Evolutionary conservation across 2,888 invertebrate species (phyloP).

Genomic region (Micropterix aruncella): DNA sequence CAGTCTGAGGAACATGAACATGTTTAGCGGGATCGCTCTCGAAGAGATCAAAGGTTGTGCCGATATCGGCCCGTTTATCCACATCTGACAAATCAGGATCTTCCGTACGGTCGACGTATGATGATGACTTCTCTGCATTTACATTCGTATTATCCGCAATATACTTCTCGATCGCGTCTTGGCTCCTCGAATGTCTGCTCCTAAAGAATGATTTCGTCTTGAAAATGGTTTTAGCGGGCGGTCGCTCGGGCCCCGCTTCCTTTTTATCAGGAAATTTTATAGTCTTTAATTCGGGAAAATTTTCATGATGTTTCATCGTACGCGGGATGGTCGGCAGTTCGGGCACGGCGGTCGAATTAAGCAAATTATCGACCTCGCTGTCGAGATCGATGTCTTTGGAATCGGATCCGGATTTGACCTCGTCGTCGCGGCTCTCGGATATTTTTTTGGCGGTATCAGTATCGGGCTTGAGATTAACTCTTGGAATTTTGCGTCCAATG

Average conservation of each 20-base stretch:
- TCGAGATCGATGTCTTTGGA: conserved; percentile 25
- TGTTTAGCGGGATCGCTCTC: conserved; percentile 23
- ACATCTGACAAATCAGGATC: conserved; percentile 3
- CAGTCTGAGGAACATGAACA: conserved; percentile 22
- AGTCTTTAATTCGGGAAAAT: conserved; percentile 39
- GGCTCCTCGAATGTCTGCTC: conserved; percentile 36
- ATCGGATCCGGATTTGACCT: conserved; percentile 7
- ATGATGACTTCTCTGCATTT: conserved; percentile 8
- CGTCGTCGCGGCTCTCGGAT: conserved; percentile 19
- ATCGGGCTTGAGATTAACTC: conserved; percentile 35
- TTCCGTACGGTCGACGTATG: conserved; percentile 8
- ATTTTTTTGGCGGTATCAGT: conserved; percentile 28
- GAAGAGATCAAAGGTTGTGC: neutral
- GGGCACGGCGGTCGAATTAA: conserved; percentile 45
- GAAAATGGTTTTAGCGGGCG: conserved; percentile 29
- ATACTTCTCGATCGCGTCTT: conserved; percentile 38
- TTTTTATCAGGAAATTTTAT: conserved; percentile 30
- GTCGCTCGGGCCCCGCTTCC: conserved; percentile 16
- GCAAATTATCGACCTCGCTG: conserved; percentile 43
- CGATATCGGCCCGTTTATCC: neutral
- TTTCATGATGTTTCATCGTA: conserved; percentile 36
- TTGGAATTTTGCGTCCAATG: conserved; percentile 48
- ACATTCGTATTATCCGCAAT: conserved; percentile 34
- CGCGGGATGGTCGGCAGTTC: conserved; percentile 39
- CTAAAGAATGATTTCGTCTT: conserved; percentile 41